Percentiles rank a stretch among this genome's conserved stretches.
Conservation (phyloP, 2,113 vertebrate genomes). For the Peromyscus polionotus region DNA sequence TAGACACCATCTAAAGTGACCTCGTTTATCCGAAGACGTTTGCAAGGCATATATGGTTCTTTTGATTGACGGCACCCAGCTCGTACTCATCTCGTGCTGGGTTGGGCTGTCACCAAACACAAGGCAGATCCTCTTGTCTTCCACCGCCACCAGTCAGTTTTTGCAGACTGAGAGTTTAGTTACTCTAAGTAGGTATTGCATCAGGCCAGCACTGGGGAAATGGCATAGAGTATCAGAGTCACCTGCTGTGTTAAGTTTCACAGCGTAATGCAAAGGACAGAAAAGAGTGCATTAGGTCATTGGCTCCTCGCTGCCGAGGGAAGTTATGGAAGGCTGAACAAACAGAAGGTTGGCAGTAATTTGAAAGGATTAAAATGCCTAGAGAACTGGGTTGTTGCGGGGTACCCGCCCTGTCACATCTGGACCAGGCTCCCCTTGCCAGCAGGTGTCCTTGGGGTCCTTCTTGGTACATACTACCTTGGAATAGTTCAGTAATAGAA, state of each 20-base stretch:
- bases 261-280: background rate
- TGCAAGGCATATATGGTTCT: background rate
- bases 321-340: background rate
- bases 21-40: background rate
- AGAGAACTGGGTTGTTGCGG: background rate
- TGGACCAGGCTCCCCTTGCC: no score
- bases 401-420: background rate
- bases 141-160: background rate
- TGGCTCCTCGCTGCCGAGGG: background rate
- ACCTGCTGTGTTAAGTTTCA: background rate
- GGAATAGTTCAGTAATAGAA: background rate
- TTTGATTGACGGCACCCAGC: background rate
- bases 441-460: background rate
- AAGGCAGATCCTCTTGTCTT: background rate
- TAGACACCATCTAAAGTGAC: background rate
- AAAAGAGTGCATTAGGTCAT: background rate
- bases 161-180: background rate
- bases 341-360: background rate
- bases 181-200: slow-evolving; percentile 16
- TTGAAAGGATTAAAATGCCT: background rate
- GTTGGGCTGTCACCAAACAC: background rate
- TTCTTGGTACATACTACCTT: background rate
- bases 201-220: background rate
- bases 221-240: background rate
- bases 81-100: background rate